Base-by-base conservation (phyloP, 37 sponge, comb jelly and placozoan genomes). In the Axinella damicornis region DNA sequence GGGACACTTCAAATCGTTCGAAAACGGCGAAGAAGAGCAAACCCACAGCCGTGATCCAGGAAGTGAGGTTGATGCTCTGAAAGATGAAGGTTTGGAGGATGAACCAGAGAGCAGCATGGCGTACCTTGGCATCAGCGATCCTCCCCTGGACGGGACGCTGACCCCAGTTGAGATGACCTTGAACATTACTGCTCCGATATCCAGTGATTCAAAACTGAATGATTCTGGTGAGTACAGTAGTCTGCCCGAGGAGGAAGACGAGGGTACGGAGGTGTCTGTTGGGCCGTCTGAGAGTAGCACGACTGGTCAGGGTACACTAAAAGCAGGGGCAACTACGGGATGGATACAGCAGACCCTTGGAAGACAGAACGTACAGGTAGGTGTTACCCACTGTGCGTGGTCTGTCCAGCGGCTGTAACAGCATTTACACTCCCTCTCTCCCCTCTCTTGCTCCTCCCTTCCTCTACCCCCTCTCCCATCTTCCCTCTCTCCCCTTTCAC, bases 141-240 rank as follows among this genome's bases (percentile, higher is more conserved):
- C 62, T 27, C 14, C 25, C n/a, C 4, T 61, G 62, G 66, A 65
- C 41, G 79, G 79, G 30, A 78, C 41, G 52, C 53, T 65, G 11
- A 78, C 79, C 53, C 79, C 79, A 40, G 65, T 78, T 9, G 65
- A 78, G 34, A 65, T 39, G 65, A 65, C 65, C 24, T 37, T 53
- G 15, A 78, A 65, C 53, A 65, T 39, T 46, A 9, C 46, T 46
- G 4, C 46, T 46, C 46, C 9, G 74, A 56, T 4, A 25, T 56
- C 52, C 2, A 33, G 53, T 22, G 79, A 62, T 78, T 67, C 33
- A 5, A 57, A 57, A 34, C 59, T 57, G 57, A 64, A 65, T 28
- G 66, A 78, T 32, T 78, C 79, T 36, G 82, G 36, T 2, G 71
- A 70, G 57, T 82, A 82, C 59, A 82, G 82, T 41, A 82, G 72